Percentiles rank a stretch among this genome's conserved stretches.
Evolutionary conservation across 2,113 vertebrate species (phyloP).

Genomic region (Dromiciops gliroides): DNA sequence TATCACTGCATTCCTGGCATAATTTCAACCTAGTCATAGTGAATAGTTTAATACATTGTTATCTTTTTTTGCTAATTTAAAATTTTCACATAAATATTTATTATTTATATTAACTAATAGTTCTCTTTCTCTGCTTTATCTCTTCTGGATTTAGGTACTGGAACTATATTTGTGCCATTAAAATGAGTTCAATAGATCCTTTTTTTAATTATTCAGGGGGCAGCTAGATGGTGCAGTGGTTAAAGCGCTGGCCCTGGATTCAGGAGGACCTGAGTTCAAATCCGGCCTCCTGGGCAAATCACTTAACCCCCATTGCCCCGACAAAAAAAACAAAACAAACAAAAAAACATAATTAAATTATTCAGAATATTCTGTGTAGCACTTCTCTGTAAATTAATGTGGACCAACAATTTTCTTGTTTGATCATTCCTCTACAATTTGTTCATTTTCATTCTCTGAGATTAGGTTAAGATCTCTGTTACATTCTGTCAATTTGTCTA

Average conservation of each 20-base stretch:
- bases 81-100: neutral
- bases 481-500: neutral
- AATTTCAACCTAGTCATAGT: neutral
- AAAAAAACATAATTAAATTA: neutral
- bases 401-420: neutral
- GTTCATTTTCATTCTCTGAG: neutral
- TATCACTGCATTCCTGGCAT: neutral
- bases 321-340: no score
- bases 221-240: no score
- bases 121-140: neutral
- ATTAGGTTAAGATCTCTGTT: neutral
- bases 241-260: no score
- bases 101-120: neutral
- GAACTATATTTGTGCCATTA: neutral
- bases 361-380: neutral
- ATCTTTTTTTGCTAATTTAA: neutral
- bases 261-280: no score
- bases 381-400: neutral
- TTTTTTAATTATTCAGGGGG: neutral
- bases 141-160: neutral
- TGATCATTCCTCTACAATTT: no score
- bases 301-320: no score
- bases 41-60: neutral
- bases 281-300: no score
- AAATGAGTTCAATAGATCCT: neutral